A percentile compares a stretch with the other conserved stretches of the same genome.
These are phyloP conservation scores for Caiman crocodilus DNA, from an alignment of 2,797 vertebrate genomes.

Conservation along the genomic window DNA sequence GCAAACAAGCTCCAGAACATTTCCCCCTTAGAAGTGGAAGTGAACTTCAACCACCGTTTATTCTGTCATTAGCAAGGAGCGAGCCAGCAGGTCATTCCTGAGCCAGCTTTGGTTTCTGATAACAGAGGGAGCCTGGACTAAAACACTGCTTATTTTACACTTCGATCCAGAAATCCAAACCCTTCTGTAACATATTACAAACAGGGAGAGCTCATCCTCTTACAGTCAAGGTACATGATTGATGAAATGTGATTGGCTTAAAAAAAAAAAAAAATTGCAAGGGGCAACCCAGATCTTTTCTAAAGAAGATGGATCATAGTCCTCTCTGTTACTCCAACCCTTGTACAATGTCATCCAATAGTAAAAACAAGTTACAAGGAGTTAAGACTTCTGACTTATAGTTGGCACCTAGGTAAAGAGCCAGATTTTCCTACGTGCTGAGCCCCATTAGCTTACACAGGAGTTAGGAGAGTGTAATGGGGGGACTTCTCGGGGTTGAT, in stretches of 20 bases:
- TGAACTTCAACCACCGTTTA: rapidly evolving
- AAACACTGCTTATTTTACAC: neutral
- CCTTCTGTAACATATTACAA: rapidly evolving
- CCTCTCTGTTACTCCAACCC: neutral
- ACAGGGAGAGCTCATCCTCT: neutral
- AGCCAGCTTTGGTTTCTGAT: neutral
- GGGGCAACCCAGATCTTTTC: neutral
- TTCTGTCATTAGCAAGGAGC: neutral
- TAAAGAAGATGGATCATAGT: neutral
- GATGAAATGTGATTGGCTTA: neutral
- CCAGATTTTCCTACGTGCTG: neutral
- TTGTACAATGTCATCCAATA: rapidly evolving
- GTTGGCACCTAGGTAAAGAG: neutral
- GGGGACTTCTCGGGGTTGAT: too few species aligned
- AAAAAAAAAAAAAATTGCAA: neutral
- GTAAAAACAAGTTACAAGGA: rapidly evolving
- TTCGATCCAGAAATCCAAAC: neutral
- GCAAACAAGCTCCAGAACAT: neutral
- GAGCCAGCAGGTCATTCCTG: neutral
- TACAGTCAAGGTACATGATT: neutral
- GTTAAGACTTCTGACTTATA: rapidly evolving
- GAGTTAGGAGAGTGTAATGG: neutral
- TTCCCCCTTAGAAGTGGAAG: neutral
- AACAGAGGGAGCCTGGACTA: neutral
- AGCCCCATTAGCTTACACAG: neutral